These are phyloP conservation scores for Noctua janthina DNA, from an alignment of 2,888 invertebrate genomes.

Conservation along the genomic window DNA sequence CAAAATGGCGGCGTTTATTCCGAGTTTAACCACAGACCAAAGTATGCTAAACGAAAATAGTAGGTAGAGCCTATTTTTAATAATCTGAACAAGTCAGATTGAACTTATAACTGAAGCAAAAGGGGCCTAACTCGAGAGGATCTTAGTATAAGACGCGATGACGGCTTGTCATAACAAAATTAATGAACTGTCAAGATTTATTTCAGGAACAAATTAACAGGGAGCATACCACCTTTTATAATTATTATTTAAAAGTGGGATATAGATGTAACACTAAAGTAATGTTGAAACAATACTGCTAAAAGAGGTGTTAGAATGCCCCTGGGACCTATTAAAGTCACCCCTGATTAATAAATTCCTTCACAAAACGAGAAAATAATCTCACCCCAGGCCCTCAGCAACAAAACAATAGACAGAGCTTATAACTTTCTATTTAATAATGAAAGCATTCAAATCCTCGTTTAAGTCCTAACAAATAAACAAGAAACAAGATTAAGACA, in stretches of 20 bases:
- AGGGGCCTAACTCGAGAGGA: neutral
- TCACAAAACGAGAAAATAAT: slow-evolving; percentile 23
- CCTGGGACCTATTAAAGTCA: neutral
- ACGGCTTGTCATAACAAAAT: slow-evolving; percentile 18
- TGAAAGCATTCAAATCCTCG: slow-evolving; percentile 49
- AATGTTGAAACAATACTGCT: neutral
- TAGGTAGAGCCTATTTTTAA: neutral
- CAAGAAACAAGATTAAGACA: slow-evolving; percentile 56
- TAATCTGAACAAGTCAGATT: neutral
- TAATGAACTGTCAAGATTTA: slow-evolving; percentile 3
- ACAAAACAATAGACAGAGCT: slow-evolving; percentile 37
- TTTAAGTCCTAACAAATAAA: slow-evolving; percentile 47
- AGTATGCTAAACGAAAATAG: neutral
- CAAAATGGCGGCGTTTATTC: neutral
- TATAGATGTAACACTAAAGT: neutral
- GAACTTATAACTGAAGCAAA: neutral
- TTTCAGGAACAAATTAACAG: neutral
- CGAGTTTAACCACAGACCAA: neutral
- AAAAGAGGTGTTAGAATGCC: neutral
- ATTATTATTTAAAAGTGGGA: neutral
- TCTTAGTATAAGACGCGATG: neutral
- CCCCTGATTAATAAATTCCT: neutral
- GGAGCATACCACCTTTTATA: neutral
- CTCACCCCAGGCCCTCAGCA: slow-evolving; percentile 5
- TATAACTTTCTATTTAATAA: slow-evolving; percentile 36